Conservation (phyloP, 2,888 invertebrate genomes). For the Atrina japonica region DNA sequence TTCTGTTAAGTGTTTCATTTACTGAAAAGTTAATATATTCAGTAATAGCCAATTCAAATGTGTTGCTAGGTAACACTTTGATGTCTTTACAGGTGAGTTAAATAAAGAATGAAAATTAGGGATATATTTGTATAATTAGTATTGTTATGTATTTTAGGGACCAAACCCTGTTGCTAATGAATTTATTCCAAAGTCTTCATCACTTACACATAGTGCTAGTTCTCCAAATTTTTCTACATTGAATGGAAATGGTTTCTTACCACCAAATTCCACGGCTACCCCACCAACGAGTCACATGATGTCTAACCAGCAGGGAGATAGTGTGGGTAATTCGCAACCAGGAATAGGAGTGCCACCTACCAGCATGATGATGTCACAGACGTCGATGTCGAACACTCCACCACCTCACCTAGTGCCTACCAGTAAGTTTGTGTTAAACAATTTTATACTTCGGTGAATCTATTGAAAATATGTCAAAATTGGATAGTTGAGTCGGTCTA, state of each 20-base stretch:
- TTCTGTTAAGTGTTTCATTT: no score
- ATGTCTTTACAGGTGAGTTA: no score
- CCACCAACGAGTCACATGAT: constrained; percentile 37
- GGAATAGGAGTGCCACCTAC: constrained; percentile 23
- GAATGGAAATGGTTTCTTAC: constrained; percentile 40
- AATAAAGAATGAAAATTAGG: no score
- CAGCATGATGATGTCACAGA: constrained; percentile 26
- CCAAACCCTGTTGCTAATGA: constrained; percentile 62
- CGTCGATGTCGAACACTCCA: constrained; percentile 44
- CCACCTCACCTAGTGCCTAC: constrained; percentile 42
- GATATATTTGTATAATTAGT: no score
- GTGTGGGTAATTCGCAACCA: constrained; percentile 6
- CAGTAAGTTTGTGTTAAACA: constrained; percentile 40
- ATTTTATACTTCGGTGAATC: no score
- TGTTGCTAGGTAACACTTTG: no score
- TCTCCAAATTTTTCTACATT: constrained; percentile 72
- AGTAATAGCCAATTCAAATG: no score
- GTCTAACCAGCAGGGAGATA: constrained; percentile 23
- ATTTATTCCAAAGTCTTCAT: constrained; percentile 63
- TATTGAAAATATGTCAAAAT: no score
- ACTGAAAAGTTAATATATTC: no score
- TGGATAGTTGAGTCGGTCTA: no score
- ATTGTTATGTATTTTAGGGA: constrained; percentile 56
- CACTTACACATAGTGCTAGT: constrained; percentile 72
- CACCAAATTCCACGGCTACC: constrained; percentile 48